Evolutionary conservation across 2,797 vertebrate species (phyloP), one percentile per base, ranked within the genome.

Genomic region (Schizopygopsis malacanthus): DNA sequence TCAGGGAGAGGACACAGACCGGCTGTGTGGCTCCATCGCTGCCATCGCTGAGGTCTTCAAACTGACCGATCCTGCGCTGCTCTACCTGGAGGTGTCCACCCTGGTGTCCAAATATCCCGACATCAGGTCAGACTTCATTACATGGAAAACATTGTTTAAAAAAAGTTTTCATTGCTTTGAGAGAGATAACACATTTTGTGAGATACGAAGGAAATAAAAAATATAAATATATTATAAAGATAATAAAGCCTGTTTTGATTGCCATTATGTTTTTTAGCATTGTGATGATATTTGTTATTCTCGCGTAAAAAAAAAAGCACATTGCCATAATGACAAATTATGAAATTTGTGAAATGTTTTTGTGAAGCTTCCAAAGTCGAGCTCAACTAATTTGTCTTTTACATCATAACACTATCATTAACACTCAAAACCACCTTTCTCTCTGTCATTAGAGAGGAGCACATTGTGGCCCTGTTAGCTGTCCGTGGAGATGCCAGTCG

Each of bases 31-130:
- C 2, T 96, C 97, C 69, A 99, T 99, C 81, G 73, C 96, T 59
- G 97, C 97, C 22, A 96, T 99, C 4, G 98, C 98, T 1, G 98
- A 99, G 85, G 98, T 99, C 50, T 97, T 99, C 87, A 99, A 99
- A 91, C 95, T 99, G 79, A 99, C 97, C 0, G 98, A 99, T 90
- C 98, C 98, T 28, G 97, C 97, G 0, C 94, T 99, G 76, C 96
- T 99, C 39, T 99, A 97, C 88, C 94, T 99, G 87, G 98, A 99
- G 92, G 97, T 99, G 88, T 97, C 97, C 65, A 99, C 97, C 0
- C 95, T 99, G 91, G 97, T 98, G 90, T 98, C 97, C 87, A 98
- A 98, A 89, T 99, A 99, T 70, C 98, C 98, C 7, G 98, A 99
- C 87, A 98, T 99, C 95, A 97, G 98, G 98, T 99, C 92, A 84